Evolutionary conservation across 2,888 invertebrate genomes (phyloP).

Genomic region (Alcis repandata): DNA sequence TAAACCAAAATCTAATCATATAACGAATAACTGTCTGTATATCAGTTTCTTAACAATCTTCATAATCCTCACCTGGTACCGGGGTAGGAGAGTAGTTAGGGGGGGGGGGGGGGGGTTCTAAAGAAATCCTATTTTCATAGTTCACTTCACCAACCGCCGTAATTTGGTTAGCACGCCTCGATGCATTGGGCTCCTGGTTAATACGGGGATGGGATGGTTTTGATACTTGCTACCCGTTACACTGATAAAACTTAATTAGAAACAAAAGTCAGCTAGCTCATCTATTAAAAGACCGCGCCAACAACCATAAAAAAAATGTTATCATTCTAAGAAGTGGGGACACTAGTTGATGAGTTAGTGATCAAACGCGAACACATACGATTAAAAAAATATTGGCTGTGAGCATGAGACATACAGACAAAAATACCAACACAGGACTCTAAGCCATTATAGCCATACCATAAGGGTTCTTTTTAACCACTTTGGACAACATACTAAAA

Average conservation of each 20-base stretch:
- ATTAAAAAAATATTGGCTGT: no score
- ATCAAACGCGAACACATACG: no score
- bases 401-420: no score
- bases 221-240: slow-evolving; percentile 73
- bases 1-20: slow-evolving; percentile 24
- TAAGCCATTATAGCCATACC: no score
- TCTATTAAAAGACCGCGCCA: no score
- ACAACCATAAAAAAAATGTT: no score
- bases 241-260: no score
- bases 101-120: slow-evolving; percentile 55
- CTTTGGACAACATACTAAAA: not conserved
- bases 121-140: slow-evolving; percentile 87
- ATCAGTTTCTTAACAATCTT: slow-evolving; percentile 78
- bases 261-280: no score
- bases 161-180: slow-evolving; percentile 82
- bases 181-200: slow-evolving; percentile 78
- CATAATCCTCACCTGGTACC: slow-evolving; percentile 74
- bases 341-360: no score
- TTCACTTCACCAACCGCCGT: slow-evolving; percentile 82
- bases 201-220: slow-evolving; percentile 44
- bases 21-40: slow-evolving; percentile 48
- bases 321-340: no score
- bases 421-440: no score
- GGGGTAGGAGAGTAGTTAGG: slow-evolving; percentile 27
- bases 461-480: slow-evolving; percentile 15